Conservation (phyloP, 2,113 vertebrate species). For the Columbina picui region DNA sequence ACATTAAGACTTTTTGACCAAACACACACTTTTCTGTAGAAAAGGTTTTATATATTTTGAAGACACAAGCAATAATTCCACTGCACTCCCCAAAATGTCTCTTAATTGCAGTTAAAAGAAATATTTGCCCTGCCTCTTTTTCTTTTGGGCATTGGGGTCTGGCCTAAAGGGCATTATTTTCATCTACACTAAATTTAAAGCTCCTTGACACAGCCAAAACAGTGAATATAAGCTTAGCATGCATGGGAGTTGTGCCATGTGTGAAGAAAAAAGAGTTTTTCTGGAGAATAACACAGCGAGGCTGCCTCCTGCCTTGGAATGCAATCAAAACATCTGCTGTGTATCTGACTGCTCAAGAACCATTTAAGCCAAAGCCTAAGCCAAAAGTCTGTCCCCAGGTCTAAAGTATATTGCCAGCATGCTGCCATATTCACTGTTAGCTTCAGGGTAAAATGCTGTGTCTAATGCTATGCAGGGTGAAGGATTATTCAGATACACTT, state of each 20-base stretch:
- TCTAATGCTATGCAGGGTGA: not conserved
- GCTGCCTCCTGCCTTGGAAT: not conserved
- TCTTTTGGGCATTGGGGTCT: fast-evolving
- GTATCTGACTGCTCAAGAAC: not conserved
- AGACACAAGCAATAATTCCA: not conserved
- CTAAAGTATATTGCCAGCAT: not conserved
- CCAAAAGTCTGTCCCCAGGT: not conserved
- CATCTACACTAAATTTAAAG: not conserved
- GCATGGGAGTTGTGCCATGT: fast-evolving
- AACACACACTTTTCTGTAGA: fast-evolving
- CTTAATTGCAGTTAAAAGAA: not conserved
- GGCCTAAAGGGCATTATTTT: not conserved
- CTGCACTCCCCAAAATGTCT: not conserved
- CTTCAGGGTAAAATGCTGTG: not conserved
- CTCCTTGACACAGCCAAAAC: not conserved
- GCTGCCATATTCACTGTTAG: not conserved
- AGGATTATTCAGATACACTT: not conserved
- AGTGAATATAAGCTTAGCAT: not conserved
- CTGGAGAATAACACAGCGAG: not conserved
- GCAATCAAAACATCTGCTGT: not conserved
- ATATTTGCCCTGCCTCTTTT: not conserved
- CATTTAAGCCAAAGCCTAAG: not conserved
- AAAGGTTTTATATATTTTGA: not conserved
- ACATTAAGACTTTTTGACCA: not conserved
- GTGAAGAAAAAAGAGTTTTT: not conserved